Percentiles rank a stretch among this genome's conserved stretches.
These are phyloP conservation scores for Dromius quadrimaculatus DNA, from an alignment of 2,888 invertebrate species.

Conservation along the genomic window DNA sequence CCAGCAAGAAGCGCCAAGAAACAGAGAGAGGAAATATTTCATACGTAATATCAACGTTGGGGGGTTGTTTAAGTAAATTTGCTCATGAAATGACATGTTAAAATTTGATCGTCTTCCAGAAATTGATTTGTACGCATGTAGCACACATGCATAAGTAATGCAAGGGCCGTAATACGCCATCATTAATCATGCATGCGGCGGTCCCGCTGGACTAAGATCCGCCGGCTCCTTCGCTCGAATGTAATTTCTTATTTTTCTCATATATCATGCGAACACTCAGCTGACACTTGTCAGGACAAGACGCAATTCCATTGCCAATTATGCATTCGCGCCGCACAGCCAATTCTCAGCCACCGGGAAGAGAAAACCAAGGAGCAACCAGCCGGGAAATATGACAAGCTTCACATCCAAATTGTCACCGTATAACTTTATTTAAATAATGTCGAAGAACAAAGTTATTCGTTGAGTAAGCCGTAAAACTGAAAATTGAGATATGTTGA, in stretches of 20 bases:
- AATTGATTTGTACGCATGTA: slow-evolving; percentile 54
- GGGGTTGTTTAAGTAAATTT: slow-evolving; percentile 34
- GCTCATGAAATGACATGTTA: slow-evolving; percentile 50
- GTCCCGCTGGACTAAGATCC: slow-evolving; percentile 18
- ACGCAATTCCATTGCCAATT: slow-evolving; percentile 12
- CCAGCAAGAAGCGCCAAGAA: slow-evolving; percentile 17
- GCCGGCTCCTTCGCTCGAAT: slow-evolving; percentile 29
- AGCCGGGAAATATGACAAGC: slow-evolving; percentile 59
- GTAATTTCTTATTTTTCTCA: slow-evolving; percentile 53
- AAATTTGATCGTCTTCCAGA: slow-evolving; percentile 46
- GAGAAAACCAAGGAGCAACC: slow-evolving; percentile 45
- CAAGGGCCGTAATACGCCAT: slow-evolving; percentile 60
- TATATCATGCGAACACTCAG: slow-evolving; percentile 46
- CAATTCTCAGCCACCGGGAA: slow-evolving; percentile 66
- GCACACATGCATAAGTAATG: slow-evolving; percentile 62
- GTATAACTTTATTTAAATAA: no score
- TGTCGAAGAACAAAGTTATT: no score
- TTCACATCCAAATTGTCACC: slow-evolving; percentile 59
- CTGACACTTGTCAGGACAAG: slow-evolving; percentile 49
- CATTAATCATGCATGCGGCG: slow-evolving; percentile 62
- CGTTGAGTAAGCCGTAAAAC: no score
- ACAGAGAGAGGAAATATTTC: background rate
- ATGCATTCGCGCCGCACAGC: slow-evolving; percentile 61
- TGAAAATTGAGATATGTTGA: background rate
- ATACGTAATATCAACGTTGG: background rate